phyloP scores from a whole-genome alignment of 2,797 vertebrate species.

The Odontamblyopus rebecca region DNA sequence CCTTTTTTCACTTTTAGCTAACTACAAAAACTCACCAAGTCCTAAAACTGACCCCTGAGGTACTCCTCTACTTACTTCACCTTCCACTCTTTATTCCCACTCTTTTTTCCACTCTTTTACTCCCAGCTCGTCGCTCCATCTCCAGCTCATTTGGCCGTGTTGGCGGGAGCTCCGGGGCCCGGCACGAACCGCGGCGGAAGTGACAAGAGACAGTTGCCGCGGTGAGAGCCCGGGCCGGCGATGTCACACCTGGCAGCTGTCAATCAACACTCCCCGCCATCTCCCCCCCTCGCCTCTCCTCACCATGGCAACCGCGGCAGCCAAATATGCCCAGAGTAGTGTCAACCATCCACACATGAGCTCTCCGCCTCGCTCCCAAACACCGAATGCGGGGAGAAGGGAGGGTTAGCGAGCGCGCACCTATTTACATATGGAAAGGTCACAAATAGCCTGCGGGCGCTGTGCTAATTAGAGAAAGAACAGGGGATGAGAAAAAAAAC shows the following conservation, averaged over 20 bases:
- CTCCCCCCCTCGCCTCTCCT: constrained; percentile 19
- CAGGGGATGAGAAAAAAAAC: constrained; percentile 50
- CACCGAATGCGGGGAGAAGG: constrained; percentile 44
- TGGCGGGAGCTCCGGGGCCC: constrained; percentile 35
- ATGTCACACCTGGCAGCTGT: constrained; percentile 81
- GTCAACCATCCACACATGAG: constrained; percentile 70
- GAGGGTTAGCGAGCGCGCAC: constrained; percentile 57
- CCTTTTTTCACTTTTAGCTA: not conserved
- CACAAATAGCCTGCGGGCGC: constrained; percentile 82
- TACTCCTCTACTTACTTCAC: constrained; percentile 16
- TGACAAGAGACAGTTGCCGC: constrained; percentile 77
- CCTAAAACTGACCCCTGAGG: constrained; percentile 7
- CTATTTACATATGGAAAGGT: constrained; percentile 84
- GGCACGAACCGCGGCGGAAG: constrained; percentile 47
- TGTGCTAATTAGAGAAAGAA: constrained; percentile 80
- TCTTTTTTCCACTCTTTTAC: constrained; percentile 18
- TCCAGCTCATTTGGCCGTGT: constrained; percentile 44
- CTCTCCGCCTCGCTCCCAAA: constrained; percentile 35
- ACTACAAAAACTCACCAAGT: not conserved
- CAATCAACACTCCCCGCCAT: constrained; percentile 70
- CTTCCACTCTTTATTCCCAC: constrained; percentile 19
- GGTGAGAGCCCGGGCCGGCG: constrained; percentile 54
- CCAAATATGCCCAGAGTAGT: constrained; percentile 76
- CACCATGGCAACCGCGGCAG: constrained; percentile 50
- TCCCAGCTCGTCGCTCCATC: constrained; percentile 47